Conservation (phyloP, 2,797 vertebrate genomes). For the Sebastes jordani region DNA sequence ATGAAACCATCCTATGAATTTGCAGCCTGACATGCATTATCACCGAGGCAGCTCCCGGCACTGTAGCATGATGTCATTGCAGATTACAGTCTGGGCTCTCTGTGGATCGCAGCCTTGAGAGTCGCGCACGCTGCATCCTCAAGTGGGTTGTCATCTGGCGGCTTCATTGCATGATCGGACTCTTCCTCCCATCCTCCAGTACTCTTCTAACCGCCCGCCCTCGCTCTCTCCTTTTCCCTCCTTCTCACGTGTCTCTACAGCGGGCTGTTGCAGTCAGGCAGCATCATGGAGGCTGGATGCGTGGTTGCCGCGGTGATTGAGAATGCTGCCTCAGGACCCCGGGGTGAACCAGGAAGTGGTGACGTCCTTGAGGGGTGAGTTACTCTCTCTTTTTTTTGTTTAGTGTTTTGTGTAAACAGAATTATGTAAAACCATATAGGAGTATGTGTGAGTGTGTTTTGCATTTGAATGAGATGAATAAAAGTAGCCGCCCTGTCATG, state of each 20-base stretch:
- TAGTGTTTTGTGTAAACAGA: conserved; percentile 7
- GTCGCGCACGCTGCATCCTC: conserved; percentile 47
- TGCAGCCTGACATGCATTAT: conserved; percentile 38
- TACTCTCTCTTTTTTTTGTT: conserved; percentile 39
- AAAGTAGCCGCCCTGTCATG: background rate
- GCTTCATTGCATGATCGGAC: conserved; percentile 45
- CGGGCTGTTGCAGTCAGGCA: conserved; percentile 80
- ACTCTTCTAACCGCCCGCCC: conserved; percentile 12
- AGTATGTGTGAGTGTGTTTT: conserved; percentile 6
- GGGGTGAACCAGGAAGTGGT: conserved; percentile 79
- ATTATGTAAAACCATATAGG: conserved; percentile 29
- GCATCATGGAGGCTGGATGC: conserved; percentile 85
- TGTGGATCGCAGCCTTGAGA: conserved; percentile 59
- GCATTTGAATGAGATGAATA: conserved; percentile 23
- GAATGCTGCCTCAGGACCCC: conserved; percentile 77
- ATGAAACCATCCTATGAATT: conserved; percentile 28
- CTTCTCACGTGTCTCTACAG: conserved; percentile 69
- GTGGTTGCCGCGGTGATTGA: conserved; percentile 83
- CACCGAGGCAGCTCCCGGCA: conserved; percentile 28
- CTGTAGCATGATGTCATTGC: conserved; percentile 72
- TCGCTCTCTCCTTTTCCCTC: conserved; percentile 34
- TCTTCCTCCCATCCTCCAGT: conserved; percentile 37
- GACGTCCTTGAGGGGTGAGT: conserved; percentile 84
- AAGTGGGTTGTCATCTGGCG: conserved; percentile 69
- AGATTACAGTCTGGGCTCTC: conserved; percentile 59